Conservation (phyloP, 2,113 vertebrate genomes). For the Odontesthes bonariensis region DNA sequence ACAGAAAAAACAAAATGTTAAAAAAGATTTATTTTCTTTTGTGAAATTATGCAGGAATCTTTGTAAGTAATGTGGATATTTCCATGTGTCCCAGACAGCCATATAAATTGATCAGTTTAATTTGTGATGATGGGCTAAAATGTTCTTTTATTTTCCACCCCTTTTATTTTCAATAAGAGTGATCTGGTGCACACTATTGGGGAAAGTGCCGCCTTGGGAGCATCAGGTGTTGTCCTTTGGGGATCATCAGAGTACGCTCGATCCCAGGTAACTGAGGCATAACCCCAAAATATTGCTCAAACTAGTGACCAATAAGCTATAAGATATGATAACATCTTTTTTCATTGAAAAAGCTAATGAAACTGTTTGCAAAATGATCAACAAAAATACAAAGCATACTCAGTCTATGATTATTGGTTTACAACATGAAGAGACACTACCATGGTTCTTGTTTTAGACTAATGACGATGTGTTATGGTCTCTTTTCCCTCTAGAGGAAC, state of each 20-base stretch:
- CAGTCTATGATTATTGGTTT: not conserved
- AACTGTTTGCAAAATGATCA: not conserved
- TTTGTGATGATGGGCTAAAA: too few relatives aligned
- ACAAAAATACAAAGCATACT: not conserved
- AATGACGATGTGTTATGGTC: not conserved
- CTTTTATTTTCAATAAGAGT: slow-evolving; percentile 72
- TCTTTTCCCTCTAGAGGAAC: slow-evolving; percentile 79
- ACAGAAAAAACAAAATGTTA: too few relatives aligned
- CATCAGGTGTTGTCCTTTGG: slow-evolving; percentile 89
- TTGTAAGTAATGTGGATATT: too few relatives aligned
- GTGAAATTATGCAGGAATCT: too few relatives aligned
- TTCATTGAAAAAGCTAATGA: not conserved
- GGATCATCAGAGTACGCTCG: slow-evolving; percentile 84
- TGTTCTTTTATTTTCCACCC: not conserved
- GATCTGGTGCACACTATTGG: slow-evolving; percentile 91
- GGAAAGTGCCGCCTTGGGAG: slow-evolving; percentile 88
- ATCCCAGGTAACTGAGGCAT: slow-evolving; percentile 68
- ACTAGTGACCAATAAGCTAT: too few relatives aligned
- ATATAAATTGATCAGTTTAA: too few relatives aligned
- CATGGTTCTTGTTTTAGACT: not conserved
- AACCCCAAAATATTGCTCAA: not conserved
- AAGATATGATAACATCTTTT: not conserved
- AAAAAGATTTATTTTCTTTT: too few relatives aligned
- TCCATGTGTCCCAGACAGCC: too few relatives aligned
- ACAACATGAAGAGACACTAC: not conserved